Evolutionary conservation across 1,140 invertebrate species (phyloP), one percentile per base, ranked within the genome.

Genomic region (Coenobita brevimanus): DNA sequence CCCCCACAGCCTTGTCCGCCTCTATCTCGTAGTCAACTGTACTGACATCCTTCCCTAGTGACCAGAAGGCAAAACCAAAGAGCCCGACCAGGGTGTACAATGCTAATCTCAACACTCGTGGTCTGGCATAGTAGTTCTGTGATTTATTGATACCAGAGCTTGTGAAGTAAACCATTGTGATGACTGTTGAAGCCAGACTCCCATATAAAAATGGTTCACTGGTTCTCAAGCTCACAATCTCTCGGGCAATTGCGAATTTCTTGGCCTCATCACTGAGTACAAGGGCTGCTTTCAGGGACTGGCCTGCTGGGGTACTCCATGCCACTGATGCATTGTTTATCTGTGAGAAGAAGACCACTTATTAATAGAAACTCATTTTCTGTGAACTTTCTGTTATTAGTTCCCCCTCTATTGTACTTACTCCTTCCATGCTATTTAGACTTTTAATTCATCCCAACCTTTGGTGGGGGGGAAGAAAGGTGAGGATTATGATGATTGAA

Each of bases 211-310:
- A 60, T 4, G 76, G 54, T 24, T 71, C 41, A 17, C 10, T 36
- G 6, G 76, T 81, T 15, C 38, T n/a, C 15, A 78, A 30, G n/a
- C 43, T 30, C 0, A 46, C 15, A 8, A 87, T 10, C 62, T 87
- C 85, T 1, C 85, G 36, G n/a, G 85, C 85, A 15, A 87, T 60
- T 13, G 64, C 85, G 41, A 87, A 87, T 43, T 87, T 80, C n/a
- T 87, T 87, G 24, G 85, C 85, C 1, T 87, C 78, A 21, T 81
- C 24, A 17, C 76, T 80, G 41, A 87, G 46, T 0, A 81, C 21
- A 17, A 87, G 30, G 8, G 85, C 80, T n/a, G 64, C 13, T 36
- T 71, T 80, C 0, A 87, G 33, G 15, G 76, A 50, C 38, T 69
- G 10, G 1, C 85, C 85, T 27, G 27, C 41, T 2, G 76, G 13